A percentile compares a stretch with the other conserved stretches of the same genome.
Evolutionary conservation across 2,888 invertebrate genomes (phyloP).

Genomic region (Chironomus tentans): DNA sequence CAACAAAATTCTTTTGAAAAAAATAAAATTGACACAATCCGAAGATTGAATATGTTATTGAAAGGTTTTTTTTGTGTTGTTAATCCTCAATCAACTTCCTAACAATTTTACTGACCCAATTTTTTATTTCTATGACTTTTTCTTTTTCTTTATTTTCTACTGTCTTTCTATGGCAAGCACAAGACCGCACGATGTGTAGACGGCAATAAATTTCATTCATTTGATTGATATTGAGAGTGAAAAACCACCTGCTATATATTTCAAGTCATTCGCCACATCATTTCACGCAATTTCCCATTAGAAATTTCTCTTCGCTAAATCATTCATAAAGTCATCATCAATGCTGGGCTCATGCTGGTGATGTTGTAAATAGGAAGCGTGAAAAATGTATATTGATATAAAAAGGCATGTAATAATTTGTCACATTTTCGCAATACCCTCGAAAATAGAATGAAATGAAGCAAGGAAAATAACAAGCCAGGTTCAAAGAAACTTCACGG

Average conservation of each 20-base stretch:
- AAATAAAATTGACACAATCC: too few relatives aligned
- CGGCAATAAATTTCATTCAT: neutral
- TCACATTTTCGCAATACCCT: neutral
- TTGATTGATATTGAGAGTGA: neutral
- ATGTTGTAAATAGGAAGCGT: too few relatives aligned
- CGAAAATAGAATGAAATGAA: too few relatives aligned
- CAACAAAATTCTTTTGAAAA: too few relatives aligned
- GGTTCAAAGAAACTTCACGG: too few relatives aligned
- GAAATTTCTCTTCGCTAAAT: neutral
- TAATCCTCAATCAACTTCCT: constrained; percentile 7
- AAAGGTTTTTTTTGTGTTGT: neutral
- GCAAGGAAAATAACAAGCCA: too few relatives aligned
- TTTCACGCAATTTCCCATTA: too few relatives aligned
- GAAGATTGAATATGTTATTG: too few relatives aligned
- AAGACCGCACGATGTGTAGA: neutral
- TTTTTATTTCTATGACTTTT: neutral
- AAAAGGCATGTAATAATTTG: neutral
- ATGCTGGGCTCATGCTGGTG: too few relatives aligned
- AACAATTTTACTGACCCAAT: neutral
- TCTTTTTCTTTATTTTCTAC: neutral
- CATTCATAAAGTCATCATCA: too few relatives aligned
- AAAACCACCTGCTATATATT: neutral
- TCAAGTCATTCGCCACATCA: neutral
- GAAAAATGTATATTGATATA: neutral
- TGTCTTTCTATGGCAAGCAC: neutral